A percentile compares a stretch with the other conserved stretches of the same genome.
Evolutionary conservation across 2,113 vertebrate species (phyloP).

Genomic region (Epinephelus cyanopodus): DNA sequence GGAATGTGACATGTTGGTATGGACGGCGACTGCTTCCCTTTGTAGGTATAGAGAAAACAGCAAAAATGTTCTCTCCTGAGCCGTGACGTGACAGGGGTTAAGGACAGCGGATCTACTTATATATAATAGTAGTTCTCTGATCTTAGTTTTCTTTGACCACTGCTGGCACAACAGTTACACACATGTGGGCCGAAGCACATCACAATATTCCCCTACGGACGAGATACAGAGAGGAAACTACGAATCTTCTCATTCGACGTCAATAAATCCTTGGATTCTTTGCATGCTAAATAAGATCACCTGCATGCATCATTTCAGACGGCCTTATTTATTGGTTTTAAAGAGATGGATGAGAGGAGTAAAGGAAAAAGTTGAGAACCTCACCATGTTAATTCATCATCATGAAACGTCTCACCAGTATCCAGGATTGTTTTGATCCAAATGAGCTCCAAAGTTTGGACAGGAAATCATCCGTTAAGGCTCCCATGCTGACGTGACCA

Average conservation of each 20-base stretch:
- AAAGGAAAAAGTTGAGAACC: constrained; percentile 1
- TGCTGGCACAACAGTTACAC: constrained; percentile 38
- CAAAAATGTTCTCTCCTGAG: constrained; percentile 2
- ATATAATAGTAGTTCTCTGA: constrained; percentile 15
- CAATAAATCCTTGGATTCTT: constrained; percentile 24
- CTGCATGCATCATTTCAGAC: constrained; percentile 40
- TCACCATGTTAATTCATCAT: background rate
- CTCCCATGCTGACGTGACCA: background rate
- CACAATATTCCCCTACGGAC: constrained; percentile 42
- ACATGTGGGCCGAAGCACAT: constrained; percentile 11
- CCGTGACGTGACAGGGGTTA: background rate
- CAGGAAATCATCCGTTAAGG: background rate
- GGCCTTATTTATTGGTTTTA: constrained; percentile 10
- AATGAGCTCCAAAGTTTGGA: background rate
- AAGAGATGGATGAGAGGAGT: background rate
- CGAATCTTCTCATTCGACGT: constrained; percentile 9
- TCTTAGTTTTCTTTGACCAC: constrained; percentile 37
- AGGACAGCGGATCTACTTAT: constrained; percentile 6
- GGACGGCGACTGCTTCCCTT: background rate
- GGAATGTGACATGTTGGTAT: constrained; percentile 9
- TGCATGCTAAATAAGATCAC: constrained; percentile 48
- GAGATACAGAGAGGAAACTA: constrained; percentile 37
- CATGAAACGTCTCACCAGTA: background rate
- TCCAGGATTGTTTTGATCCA: constrained; percentile 4
- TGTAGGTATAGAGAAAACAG: background rate